Evolutionary conservation across 2,888 invertebrate species (phyloP), one percentile per base, ranked within the genome.

Genomic region (Iphiclides podalirius): DNA sequence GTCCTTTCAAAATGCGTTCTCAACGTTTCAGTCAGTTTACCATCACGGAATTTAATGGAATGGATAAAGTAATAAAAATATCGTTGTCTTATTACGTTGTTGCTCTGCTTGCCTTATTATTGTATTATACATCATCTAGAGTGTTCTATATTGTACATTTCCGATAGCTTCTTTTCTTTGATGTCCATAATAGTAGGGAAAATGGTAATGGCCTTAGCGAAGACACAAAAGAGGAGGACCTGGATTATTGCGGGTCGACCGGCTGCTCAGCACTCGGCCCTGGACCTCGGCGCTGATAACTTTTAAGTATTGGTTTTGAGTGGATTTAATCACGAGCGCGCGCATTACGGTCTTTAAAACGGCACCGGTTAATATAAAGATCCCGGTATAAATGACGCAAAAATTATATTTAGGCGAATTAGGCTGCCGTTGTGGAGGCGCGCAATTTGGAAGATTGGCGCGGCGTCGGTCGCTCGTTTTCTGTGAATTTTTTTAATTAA

Each of bases 401-500:
- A 79, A 85, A 84, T 80, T 70, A 79, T 84, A 76, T 84, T 84
- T 83, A 83, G 78, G 70, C 66, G 80, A 81, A 86, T 86, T 86
- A 86, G 79, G 81, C 84, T 83, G 80, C 82, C 72, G 82, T 68
- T 67, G 76, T 66, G 63, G 69, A 66, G 63, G 66, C 56, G 67
- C 54, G 79, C 83, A 87, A 88, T 88, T 85, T 84, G 72, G 79
- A 11, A 72, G 75, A 81, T 87, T 87, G 85, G 81, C 77, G 64
- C 65, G 63, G 69, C 66, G 66, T 61, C 66, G 64, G 70, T 65
- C 68, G 72, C 69, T 70, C 67, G 75, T 79, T 76, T 88, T 86
- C 88, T 79, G 82, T 83, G 88, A 87, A 86, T 85, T 88, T 87
- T 31, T 85, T 85, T 85, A 87, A 88, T 88, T 86, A 82, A 88